Base-by-base conservation (phyloP, 1,140 invertebrate genomes). In the Trachelipus rathkii region DNA sequence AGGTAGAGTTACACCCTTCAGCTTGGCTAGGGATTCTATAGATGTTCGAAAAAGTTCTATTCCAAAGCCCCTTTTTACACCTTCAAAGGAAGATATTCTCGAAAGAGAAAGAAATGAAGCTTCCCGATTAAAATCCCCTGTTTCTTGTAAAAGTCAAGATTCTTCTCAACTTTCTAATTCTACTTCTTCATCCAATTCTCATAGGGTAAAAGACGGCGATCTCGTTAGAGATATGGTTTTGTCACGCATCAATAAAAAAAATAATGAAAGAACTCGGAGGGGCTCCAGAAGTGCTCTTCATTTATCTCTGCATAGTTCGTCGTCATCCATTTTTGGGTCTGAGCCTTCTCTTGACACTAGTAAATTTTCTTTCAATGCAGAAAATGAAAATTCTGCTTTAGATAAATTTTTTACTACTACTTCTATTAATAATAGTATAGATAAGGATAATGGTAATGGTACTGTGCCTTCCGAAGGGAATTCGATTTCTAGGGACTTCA, bases 141-240 rank as follows among this genome's bases (percentile, higher is more conserved):
- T 67, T 46, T 33, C 33, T 33, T 33, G 33, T 33, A 33, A 33
- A 33, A 33, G 6, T 33, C 2, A 33, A 33, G 84, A 87, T 91
- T 11, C 89, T 87, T 10, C 88, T 88, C 50, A 15, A 2, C 11
- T 15, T 8, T 60, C 50, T 2, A 15, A 13, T 19, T 1, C 50
- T 60, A 13, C 15, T 15, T 9, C 46, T 50, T 50, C 50, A 15
- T 19, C 50, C 1, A 13, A 19, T 13, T 13, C 11, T 15, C 50
- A 82, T 89, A 91, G 82, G 86, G 90, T 68, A 87, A 87, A 7
- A 90, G 91, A 83, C 89, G 91, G 82, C 91, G 89, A 89, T 83
- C 83, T 92, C 4, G 90, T 92, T 77, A 90, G 92, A 82, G 91
- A 92, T 83, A 86, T 93, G 83, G 88, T 93, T 43, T 91, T 93